These are phyloP conservation scores for Drosophila pachea DNA, from an alignment of 1,140 invertebrate genomes.

Conservation along the genomic window DNA sequence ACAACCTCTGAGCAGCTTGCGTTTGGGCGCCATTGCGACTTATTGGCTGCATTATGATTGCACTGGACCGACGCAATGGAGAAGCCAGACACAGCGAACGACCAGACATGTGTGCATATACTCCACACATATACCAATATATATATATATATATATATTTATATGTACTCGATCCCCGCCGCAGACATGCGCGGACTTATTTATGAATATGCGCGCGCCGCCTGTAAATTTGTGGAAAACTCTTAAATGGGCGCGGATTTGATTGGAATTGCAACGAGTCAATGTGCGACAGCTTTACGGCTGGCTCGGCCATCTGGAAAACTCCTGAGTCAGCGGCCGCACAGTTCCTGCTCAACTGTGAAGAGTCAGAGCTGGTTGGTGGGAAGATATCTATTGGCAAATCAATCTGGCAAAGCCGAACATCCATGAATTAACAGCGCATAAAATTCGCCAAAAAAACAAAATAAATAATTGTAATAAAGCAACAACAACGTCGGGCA, in stretches of 20 bases:
- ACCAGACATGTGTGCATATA: background rate
- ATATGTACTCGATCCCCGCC: slow-evolving; percentile 2
- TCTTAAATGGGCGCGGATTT: slow-evolving; percentile 8
- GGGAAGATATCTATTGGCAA: too few relatives aligned
- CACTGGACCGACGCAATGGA: slow-evolving; percentile 16
- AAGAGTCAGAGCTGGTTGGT: too few relatives aligned
- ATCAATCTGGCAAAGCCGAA: background rate
- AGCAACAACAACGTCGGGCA: slow-evolving; percentile 10
- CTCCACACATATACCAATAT: background rate
- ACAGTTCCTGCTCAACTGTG: too few relatives aligned
- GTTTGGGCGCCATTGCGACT: slow-evolving; percentile 31
- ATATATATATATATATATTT: background rate
- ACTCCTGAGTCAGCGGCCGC: too few relatives aligned
- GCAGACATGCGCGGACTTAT: slow-evolving; percentile 61
- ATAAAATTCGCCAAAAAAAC: slow-evolving; percentile 63
- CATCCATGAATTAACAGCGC: slow-evolving; percentile 68
- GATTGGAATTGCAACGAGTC: slow-evolving; percentile 9
- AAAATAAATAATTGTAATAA: slow-evolving; percentile 21
- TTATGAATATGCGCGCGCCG: slow-evolving; percentile 47
- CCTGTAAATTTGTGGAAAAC: slow-evolving; percentile 20
- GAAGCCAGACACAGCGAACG: slow-evolving; percentile 10
- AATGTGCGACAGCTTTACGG: too few relatives aligned
- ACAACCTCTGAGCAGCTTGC: background rate
- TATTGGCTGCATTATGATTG: slow-evolving; percentile 44
- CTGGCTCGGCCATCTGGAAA: too few relatives aligned